These are phyloP conservation scores for Hydrotaea diabolus DNA, from an alignment of 2,888 invertebrate genomes.

Conservation along the genomic window DNA sequence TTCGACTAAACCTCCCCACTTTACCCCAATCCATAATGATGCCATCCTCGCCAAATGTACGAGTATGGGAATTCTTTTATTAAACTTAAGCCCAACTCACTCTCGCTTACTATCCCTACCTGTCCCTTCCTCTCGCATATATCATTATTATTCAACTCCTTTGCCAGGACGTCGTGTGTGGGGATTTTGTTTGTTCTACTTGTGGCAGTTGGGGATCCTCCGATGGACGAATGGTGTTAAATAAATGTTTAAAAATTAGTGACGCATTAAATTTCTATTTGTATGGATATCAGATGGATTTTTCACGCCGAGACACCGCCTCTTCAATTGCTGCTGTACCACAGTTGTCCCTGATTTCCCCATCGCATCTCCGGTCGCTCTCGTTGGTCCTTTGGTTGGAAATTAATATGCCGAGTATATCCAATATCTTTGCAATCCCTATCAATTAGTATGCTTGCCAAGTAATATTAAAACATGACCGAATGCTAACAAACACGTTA, in stretches of 20 bases:
- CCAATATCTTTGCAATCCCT: constrained; percentile 28
- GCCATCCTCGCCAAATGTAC: too few relatives aligned
- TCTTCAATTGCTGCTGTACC: background rate
- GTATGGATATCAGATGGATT: constrained; percentile 48
- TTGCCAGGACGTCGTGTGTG: background rate
- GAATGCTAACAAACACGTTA: constrained; percentile 53
- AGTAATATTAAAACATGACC: constrained; percentile 47
- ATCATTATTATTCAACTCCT: constrained; percentile 1
- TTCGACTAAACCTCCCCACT: too few relatives aligned
- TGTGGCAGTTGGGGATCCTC: background rate
- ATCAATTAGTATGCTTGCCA: constrained; percentile 58
- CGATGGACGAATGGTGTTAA: constrained; percentile 43
- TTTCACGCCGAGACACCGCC: constrained; percentile 49
- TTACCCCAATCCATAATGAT: too few relatives aligned
- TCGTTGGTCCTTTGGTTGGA: background rate
- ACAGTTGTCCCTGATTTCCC: background rate
- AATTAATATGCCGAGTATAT: constrained; percentile 21
- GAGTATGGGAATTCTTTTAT: too few relatives aligned
- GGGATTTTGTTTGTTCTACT: background rate
- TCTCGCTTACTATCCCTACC: too few relatives aligned
- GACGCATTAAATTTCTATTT: constrained; percentile 65
- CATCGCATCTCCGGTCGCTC: background rate
- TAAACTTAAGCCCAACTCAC: too few relatives aligned
- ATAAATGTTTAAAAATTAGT: constrained; percentile 64
- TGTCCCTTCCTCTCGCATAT: too few relatives aligned